Conservation (phyloP, 2,113 vertebrate genomes). For the Caranx ignobilis region DNA sequence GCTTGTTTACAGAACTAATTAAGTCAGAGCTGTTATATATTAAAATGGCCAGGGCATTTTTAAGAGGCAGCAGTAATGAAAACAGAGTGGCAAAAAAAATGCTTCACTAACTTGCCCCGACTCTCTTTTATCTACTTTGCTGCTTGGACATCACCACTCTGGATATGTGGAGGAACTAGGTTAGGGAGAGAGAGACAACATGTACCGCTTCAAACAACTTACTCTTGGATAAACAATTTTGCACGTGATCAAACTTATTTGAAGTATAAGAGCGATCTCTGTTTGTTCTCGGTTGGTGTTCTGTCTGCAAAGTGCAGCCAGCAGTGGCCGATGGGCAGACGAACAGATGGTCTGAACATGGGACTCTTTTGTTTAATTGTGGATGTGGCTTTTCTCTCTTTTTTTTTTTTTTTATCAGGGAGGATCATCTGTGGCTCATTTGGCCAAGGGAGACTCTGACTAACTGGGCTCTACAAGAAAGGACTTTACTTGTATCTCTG, state of each 20-base stretch:
- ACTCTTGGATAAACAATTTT: constrained; percentile 51
- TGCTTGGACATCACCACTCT: constrained; percentile 25
- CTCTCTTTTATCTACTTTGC: constrained; percentile 40
- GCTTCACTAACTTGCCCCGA: constrained; percentile 49
- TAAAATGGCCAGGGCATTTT: constrained; percentile 73
- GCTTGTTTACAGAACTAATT: constrained; percentile 81
- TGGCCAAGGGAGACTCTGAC: constrained; percentile 44
- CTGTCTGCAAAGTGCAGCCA: constrained; percentile 10
- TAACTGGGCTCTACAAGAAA: constrained; percentile 57
- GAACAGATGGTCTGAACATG: constrained; percentile 61
- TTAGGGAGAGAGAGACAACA: constrained; percentile 46
- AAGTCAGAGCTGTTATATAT: constrained; percentile 82
- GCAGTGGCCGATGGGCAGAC: constrained; percentile 31
- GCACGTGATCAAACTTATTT: constrained; percentile 34
- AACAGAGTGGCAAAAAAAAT: constrained; percentile 64
- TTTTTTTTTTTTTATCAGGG: constrained; percentile 42
- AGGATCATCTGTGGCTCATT: constrained; percentile 43
- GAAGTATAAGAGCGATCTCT: neutral
- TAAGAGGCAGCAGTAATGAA: constrained; percentile 76
- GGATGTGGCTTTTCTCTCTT: constrained; percentile 48
- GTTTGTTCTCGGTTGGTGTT: constrained; percentile 33
- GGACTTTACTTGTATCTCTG: constrained; percentile 61
- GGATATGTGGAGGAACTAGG: constrained; percentile 35
- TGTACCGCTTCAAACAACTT: constrained; percentile 46
- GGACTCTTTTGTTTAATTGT: constrained; percentile 74